Percentiles rank a stretch among this genome's conserved stretches.
Conservation (phyloP, 2,888 invertebrate species). For the Phyllotreta cruciferae region DNA sequence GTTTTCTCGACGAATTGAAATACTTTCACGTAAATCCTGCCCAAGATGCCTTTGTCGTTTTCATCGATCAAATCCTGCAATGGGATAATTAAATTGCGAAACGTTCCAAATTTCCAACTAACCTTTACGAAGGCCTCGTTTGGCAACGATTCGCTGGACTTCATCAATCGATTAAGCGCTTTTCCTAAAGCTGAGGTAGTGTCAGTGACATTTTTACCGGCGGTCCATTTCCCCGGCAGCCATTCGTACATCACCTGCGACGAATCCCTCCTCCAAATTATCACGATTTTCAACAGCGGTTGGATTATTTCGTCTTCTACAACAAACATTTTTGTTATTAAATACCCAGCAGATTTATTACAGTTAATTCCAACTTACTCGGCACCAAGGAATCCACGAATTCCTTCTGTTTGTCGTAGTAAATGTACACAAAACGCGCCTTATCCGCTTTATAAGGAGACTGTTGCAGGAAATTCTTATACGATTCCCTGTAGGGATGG, state of each 20-base stretch:
- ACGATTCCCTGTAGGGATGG: constrained; percentile 70
- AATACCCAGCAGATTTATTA: not conserved
- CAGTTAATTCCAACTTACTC: constrained; percentile 55
- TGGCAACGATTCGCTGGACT: constrained; percentile 75
- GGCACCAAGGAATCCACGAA: constrained; percentile 79
- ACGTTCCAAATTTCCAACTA: constrained; percentile 30
- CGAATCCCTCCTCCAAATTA: constrained; percentile 88
- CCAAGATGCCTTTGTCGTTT: constrained; percentile 75
- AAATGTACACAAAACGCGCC: constrained; percentile 88
- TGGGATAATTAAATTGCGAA: not conserved
- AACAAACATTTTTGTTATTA: constrained; percentile 39
- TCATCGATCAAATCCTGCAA: constrained; percentile 79
- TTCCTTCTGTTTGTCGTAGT: constrained; percentile 81
- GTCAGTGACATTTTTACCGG: constrained; percentile 68
- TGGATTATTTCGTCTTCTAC: constrained; percentile 68
- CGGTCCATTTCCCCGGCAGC: constrained; percentile 76
- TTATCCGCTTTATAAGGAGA: constrained; percentile 69
- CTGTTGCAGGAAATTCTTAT: constrained; percentile 75
- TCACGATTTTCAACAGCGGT: constrained; percentile 79
- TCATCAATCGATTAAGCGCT: constrained; percentile 74
- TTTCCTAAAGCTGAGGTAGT: constrained; percentile 76
- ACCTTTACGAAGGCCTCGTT: constrained; percentile 83
- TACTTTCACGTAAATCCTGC: constrained; percentile 71
- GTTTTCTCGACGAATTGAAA: constrained; percentile 75
- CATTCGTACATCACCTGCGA: constrained; percentile 91